Evolutionary conservation across 2,797 vertebrate species (phyloP).

Genomic region (Propithecus perrieri): DNA sequence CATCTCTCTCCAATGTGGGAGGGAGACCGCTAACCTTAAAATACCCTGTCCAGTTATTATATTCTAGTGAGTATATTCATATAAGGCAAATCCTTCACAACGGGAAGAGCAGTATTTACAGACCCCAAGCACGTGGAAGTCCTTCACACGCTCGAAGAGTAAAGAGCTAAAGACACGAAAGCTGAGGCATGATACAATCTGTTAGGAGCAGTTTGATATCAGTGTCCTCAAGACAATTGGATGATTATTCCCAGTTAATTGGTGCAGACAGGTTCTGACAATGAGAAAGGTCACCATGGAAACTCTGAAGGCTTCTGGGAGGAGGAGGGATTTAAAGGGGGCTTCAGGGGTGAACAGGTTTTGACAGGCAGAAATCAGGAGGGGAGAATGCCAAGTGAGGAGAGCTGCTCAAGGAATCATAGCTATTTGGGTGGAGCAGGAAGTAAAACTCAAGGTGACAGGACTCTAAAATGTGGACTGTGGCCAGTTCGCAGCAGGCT

Average conservation of each 20-base stretch:
- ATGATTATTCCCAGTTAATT: no score
- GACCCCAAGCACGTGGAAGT: no score
- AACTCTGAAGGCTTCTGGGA: background rate
- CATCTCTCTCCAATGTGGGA: background rate
- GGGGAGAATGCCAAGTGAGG: background rate
- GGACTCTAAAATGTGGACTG: background rate
- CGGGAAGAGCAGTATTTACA: background rate
- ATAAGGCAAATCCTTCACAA: background rate
- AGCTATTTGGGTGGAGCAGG: background rate
- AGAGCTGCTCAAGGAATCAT: background rate
- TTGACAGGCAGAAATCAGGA: background rate
- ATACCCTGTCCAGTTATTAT: background rate
- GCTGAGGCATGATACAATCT: fast-evolving
- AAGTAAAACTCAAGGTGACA: background rate
- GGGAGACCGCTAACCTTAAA: background rate
- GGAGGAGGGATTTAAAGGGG: background rate
- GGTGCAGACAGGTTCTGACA: background rate
- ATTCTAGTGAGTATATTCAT: background rate
- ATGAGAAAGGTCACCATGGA: background rate
- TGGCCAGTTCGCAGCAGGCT: background rate
- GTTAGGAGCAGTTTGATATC: background rate
- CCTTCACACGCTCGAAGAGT: background rate
- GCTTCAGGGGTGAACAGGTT: background rate
- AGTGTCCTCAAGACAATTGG: background rate
- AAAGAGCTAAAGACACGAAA: background rate